Conservation (phyloP, 2,113 vertebrate genomes). For the Indri indri region DNA sequence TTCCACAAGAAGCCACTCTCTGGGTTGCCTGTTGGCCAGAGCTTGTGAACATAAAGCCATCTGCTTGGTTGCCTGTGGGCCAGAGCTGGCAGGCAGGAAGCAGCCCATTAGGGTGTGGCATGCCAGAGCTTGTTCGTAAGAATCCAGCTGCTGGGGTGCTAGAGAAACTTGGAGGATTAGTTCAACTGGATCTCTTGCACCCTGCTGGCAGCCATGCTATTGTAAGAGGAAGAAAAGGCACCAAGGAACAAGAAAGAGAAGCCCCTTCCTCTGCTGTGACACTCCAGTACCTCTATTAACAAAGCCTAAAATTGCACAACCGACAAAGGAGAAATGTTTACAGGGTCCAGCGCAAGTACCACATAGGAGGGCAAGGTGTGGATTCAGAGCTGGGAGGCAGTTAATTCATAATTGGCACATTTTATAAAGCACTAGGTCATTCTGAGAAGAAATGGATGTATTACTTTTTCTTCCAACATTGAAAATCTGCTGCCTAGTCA, state of each 20-base stretch:
- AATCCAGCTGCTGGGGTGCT: background rate
- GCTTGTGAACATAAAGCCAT: background rate
- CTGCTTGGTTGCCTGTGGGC: background rate
- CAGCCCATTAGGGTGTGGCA: background rate
- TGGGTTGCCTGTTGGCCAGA: background rate
- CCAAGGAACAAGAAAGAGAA: background rate
- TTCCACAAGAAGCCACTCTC: background rate
- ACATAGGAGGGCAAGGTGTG: background rate
- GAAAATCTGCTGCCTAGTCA: background rate
- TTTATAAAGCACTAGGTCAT: background rate
- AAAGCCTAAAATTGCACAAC: background rate
- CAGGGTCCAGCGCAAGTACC: background rate
- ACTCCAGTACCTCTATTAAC: background rate
- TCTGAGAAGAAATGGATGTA: background rate
- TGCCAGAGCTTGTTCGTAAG: background rate
- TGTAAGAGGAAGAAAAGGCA: background rate
- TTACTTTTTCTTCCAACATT: background rate
- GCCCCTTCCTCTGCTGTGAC: background rate
- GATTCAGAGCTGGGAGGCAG: background rate
- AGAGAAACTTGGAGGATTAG: background rate
- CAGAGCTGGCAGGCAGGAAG: background rate
- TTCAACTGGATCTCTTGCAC: background rate
- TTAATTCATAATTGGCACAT: background rate
- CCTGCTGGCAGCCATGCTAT: background rate
- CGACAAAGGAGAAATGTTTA: background rate